Evolutionary conservation across 2,797 vertebrate genomes (phyloP).

Genomic region (Liparis tanakae): DNA sequence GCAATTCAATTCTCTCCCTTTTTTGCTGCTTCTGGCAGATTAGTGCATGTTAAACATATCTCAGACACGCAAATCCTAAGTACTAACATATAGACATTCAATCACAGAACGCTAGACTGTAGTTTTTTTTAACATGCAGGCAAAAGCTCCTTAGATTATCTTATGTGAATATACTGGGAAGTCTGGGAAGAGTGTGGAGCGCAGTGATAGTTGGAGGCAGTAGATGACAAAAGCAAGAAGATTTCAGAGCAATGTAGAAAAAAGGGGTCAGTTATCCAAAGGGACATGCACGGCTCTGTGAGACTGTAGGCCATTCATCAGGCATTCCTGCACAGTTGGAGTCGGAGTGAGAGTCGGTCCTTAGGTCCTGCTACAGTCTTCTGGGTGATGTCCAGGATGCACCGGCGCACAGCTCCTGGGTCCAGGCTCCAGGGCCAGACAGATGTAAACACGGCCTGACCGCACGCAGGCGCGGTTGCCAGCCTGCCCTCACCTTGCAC

Average conservation of each 20-base stretch:
- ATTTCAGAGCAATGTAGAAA: conserved; percentile 35
- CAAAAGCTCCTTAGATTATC: conserved; percentile 48
- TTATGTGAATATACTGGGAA: conserved; percentile 35
- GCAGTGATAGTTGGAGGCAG: conserved; percentile 34
- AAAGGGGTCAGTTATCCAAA: conserved; percentile 59
- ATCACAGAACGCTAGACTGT: conserved; percentile 59
- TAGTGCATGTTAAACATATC: conserved; percentile 77
- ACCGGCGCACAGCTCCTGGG: conserved; percentile 58
- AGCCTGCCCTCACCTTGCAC: conserved; percentile 73
- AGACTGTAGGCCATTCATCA: conserved; percentile 64
- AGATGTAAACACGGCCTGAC: conserved; percentile 85
- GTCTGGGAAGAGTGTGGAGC: conserved; percentile 44
- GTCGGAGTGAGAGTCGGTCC: conserved; percentile 40
- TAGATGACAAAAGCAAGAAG: conserved; percentile 36
- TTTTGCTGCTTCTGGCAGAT: conserved; percentile 71
- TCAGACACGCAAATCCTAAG: conserved; percentile 76
- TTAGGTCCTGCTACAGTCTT: conserved; percentile 50
- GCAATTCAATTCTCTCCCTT: conserved; percentile 70
- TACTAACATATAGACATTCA: conserved; percentile 72
- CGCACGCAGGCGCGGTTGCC: conserved; percentile 75
- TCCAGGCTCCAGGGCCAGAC: conserved; percentile 79
- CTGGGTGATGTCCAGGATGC: conserved; percentile 69
- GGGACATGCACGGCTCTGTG: conserved; percentile 37
- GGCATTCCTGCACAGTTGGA: conserved; percentile 22
- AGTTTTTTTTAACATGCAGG: conserved; percentile 55